Evolutionary conservation across 2,888 invertebrate genomes (phyloP), one percentile per base, ranked within the genome.

Genomic region (Dynastes maya): DNA sequence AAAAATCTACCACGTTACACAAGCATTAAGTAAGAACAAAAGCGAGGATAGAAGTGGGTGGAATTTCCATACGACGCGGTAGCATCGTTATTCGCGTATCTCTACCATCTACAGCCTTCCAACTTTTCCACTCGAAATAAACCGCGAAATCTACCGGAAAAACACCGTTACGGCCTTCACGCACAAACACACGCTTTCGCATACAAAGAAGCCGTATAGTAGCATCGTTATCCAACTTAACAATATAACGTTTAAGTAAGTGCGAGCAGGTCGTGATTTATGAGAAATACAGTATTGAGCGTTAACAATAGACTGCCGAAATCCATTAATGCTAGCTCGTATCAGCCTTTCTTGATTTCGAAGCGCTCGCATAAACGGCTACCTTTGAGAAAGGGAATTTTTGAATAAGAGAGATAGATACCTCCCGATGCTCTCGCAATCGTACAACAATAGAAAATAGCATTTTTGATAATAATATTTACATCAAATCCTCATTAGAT

Each of bases 401-500:
- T 61, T 61, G 61, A 61, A 74, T 63, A 29, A 40, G 45, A 49
- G 45, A 74, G 61, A 74, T 74, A 61, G 37, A 74, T 74, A 49
- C 16, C 51, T 27, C 45, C 5, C 45, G 40, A 55, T 53, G 27
- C 22, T 16, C 58, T 37, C 16, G 16, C 27, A 74, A 2, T 61
- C 45, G 49, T 6, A 37, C 58, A 71, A 58, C 61, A 74, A 63
- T 72, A 61, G 71, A 53, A 55, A 58, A 72, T 72, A 40, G 27
- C 58, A 22, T 45, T 37, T 74, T 45, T 55, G 72, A 74, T 74
- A 61, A 63, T 61, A 74, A 74, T 74, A 61, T 74, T 61, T 61
- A 27, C 72, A 74, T 74, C 72, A 74, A 61, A 74, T 74, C 61
- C 61, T 74, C 72, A 27, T 74, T 74, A 74, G 61, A 49, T 27